phyloP scores from a whole-genome alignment of 2,888 invertebrate genomes.

The Volucella zonaria region DNA sequence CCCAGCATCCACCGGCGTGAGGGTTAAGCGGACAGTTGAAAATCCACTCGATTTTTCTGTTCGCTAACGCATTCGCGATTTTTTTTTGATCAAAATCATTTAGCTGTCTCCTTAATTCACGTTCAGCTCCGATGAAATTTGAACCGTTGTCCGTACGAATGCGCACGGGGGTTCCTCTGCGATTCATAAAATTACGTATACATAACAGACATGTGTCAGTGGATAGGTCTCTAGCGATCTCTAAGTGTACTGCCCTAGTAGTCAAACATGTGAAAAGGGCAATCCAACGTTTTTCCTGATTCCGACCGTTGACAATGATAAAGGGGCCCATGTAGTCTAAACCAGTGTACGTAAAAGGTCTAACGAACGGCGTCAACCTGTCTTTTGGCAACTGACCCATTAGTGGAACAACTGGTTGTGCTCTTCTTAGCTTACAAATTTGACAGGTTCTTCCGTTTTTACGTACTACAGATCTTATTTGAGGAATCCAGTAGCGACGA shows the following conservation, averaged over 20 bases:
- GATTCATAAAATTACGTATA: constrained; percentile 40
- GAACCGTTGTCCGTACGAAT: constrained; percentile 23
- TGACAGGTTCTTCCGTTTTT: constrained; percentile 4
- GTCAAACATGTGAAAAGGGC: constrained; percentile 49
- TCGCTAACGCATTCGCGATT: too few species aligned
- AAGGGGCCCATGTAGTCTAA: constrained; percentile 58
- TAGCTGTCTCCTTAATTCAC: neutral
- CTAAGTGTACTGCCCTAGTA: constrained; percentile 36
- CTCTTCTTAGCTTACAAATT: constrained; percentile 19
- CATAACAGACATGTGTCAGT: constrained; percentile 7
- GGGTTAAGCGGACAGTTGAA: too few species aligned
- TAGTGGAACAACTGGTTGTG: constrained; percentile 26
- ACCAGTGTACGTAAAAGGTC: neutral
- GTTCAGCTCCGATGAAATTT: constrained; percentile 21
- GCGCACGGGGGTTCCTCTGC: constrained; percentile 18
- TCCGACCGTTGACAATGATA: constrained; percentile 35
- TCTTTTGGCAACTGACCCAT: constrained; percentile 50
- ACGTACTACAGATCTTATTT: neutral
- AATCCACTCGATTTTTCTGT: too few species aligned
- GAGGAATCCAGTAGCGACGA: neutral
- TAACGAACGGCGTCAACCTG: constrained; percentile 28
- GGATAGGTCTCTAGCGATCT: constrained; percentile 29
- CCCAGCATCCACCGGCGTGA: too few species aligned
- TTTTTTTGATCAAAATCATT: neutral
- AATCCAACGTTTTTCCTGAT: constrained; percentile 51